Evolutionary conservation across 2,113 vertebrate genomes (phyloP).

Genomic region (Salminus brasiliensis): DNA sequence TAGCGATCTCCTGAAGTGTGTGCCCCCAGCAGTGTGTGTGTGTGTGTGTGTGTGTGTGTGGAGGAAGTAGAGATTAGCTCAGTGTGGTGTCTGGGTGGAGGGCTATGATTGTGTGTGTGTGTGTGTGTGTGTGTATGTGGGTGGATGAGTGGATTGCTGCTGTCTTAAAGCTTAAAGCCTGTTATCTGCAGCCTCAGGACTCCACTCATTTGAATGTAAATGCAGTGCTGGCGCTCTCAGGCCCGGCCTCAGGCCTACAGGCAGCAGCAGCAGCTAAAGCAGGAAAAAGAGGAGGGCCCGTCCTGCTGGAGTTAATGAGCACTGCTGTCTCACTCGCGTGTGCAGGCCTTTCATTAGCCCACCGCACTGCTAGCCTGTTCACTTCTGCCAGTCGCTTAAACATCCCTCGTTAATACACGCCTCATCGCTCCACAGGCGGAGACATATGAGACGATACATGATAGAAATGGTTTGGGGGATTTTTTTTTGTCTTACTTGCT

Average conservation of each 20-base stretch:
- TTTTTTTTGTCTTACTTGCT: no score
- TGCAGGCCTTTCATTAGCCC: conserved; percentile 48
- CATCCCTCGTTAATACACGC: background rate
- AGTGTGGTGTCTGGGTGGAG: conserved; percentile 61
- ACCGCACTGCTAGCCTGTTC: background rate
- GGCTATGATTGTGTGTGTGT: conserved; percentile 59
- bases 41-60: conserved; percentile 49
- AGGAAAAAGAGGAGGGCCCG: conserved; percentile 27
- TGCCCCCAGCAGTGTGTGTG: conserved; percentile 33
- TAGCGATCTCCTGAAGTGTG: no score
- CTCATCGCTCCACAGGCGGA: background rate
- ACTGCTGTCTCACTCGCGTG: conserved; percentile 31
- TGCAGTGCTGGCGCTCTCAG: conserved; percentile 52
- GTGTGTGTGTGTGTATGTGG: conserved; percentile 56
- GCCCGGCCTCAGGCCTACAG: conserved; percentile 47
- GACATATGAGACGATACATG: background rate
- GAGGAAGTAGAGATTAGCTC: conserved; percentile 63
- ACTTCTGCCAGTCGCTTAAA: background rate
- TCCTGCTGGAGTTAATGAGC: conserved; percentile 57
- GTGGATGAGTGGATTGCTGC: conserved; percentile 65
- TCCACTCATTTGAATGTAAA: conserved; percentile 63
- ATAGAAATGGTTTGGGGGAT: no score
- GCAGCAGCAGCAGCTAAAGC: conserved; percentile 27
- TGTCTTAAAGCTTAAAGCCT: conserved; percentile 61
- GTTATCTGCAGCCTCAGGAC: conserved; percentile 60